Base-by-base conservation (phyloP, 2,113 vertebrate genomes). In the Trogon melanurus region DNA sequence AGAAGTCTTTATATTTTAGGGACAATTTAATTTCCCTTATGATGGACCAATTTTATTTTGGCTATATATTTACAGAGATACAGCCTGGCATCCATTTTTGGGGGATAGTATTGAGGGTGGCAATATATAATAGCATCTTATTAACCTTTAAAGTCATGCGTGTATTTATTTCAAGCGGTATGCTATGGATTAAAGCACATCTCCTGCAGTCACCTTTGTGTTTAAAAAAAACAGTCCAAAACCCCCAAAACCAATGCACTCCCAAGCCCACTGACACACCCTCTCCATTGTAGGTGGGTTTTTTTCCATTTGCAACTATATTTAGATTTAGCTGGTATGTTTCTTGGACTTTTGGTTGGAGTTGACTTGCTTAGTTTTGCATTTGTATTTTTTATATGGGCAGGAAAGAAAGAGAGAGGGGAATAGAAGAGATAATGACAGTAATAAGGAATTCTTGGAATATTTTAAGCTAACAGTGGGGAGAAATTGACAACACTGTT, bases 31-130 rank as follows among this genome's bases (percentile, higher is more conserved):
- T 95, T 93, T 92, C 26, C 36, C 48, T 64, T 71, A 79, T 79
- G 79, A 87, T 60, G 8, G 41, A 75, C 91, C 13, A 61, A 26
- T 81, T 92, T 93, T 88, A 38, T 84, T 91, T 96, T 93, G 27
- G 19, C 10, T 85, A 21, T 57, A 2, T 83, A 48, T 76, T 93
- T 95, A 79, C 34, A 45, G 19, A 60, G 23, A 50, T 85, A 74
- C 88, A 80, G 10, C 36, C 29, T 91, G 36, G 13, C 13, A 60
- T 73, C 18, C 23, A 10, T 75, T 91, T 78, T 29, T 1, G 13
- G 6, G 26, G 5, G 15, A 48, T 67, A 32, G 13, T 47, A 27
- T 12, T 34, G 10, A 47, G 15, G 76, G 7, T 22, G 10, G 38
- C 9, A 56, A 64, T 60, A 70, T 15, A 32, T 25, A 62, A 84